Evolutionary conservation across 2,888 invertebrate species (phyloP).

Genomic region (Rhagonycha fulva): DNA sequence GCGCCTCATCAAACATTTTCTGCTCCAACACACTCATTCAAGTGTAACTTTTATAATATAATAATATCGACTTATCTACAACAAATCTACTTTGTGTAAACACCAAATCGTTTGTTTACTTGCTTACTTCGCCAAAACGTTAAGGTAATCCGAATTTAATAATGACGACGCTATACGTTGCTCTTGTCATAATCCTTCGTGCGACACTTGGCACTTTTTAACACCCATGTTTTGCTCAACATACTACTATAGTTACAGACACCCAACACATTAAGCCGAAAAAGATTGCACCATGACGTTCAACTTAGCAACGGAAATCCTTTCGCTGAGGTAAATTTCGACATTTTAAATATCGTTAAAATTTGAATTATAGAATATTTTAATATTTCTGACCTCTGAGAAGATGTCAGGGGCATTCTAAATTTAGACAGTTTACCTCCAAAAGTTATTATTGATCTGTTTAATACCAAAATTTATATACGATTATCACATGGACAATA

Average conservation of each 20-base stretch:
- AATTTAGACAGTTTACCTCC: too few relatives aligned
- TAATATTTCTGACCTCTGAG: too few relatives aligned
- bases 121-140: constrained; percentile 37
- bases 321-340: background rate
- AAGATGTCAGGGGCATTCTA: too few relatives aligned
- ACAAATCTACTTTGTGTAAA: background rate
- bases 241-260: background rate
- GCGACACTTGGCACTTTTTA: constrained; percentile 25
- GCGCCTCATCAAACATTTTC: constrained; percentile 38
- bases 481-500: too few relatives aligned
- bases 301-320: background rate
- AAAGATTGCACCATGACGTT: background rate
- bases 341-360: too few relatives aligned
- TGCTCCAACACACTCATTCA: constrained; percentile 44
- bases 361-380: too few relatives aligned
- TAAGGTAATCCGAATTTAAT: constrained; percentile 46
- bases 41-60: constrained; percentile 35
- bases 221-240: constrained; percentile 4
- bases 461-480: too few relatives aligned
- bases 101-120: constrained; percentile 10
- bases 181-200: constrained; percentile 21
- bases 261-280: background rate
- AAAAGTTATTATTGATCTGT: too few relatives aligned
- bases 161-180: constrained; percentile 37
- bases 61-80: background rate